Evolutionary conservation across 2,797 vertebrate genomes (phyloP).

Genomic region (Thripadectes ignobilis): DNA sequence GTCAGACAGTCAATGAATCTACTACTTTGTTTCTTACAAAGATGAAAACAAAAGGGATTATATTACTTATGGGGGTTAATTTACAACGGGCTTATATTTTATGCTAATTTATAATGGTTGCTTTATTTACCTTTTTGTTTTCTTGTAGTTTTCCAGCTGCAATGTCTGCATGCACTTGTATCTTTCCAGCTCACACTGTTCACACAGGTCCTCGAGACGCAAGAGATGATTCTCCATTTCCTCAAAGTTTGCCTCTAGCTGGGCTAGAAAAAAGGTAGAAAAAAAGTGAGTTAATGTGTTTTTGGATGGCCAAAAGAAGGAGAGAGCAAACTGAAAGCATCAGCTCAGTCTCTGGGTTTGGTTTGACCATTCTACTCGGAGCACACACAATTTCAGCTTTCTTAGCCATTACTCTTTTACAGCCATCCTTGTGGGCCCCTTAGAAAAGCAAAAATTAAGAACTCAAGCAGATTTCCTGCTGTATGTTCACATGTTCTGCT

Average conservation of each 20-base stretch:
- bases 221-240: conserved; percentile 89
- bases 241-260: conserved; percentile 90
- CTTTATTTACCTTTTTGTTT: conserved; percentile 87
- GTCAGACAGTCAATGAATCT: background rate
- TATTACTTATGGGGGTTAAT: background rate
- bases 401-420: background rate
- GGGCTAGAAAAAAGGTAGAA: conserved; percentile 72
- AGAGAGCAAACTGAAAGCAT: background rate
- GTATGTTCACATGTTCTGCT: background rate
- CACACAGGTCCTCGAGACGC: conserved; percentile 89
- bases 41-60: background rate
- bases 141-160: conserved; percentile 89
- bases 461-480: background rate
- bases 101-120: background rate
- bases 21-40: background rate
- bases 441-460: background rate
- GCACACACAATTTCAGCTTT: background rate
- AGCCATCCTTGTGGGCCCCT: background rate
- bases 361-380: background rate
- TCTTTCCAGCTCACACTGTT: conserved; percentile 88
- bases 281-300: background rate
- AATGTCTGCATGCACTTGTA: conserved; percentile 82
- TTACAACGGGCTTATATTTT: background rate
- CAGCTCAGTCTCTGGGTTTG: background rate
- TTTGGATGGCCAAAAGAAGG: background rate